A percentile compares a stretch with the other conserved stretches of the same genome.
Conservation (phyloP, 2,888 invertebrate species). For the Eueremaeus valkanovi region DNA sequence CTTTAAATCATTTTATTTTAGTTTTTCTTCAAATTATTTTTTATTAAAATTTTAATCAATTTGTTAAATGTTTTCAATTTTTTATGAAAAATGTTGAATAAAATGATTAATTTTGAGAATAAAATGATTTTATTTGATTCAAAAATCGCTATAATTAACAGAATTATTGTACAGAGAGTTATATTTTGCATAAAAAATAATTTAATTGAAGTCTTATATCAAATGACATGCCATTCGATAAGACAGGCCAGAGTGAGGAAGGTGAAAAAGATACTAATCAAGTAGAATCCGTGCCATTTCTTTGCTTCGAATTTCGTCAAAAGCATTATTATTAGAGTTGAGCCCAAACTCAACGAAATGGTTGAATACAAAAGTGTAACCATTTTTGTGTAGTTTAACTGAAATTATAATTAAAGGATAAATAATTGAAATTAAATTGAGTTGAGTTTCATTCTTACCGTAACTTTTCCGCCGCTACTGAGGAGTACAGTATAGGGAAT, state of each 20-base stretch:
- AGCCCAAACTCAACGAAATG: background rate
- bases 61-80: no score
- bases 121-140: no score
- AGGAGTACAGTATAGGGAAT: constrained; percentile 37
- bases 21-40: no score
- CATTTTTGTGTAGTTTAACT: constrained; percentile 35
- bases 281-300: constrained; percentile 34
- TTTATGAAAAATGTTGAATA: no score
- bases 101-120: no score
- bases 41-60: no score
- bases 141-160: no score
- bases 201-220: no score
- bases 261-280: constrained; percentile 13
- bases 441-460: background rate
- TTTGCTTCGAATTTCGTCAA: constrained; percentile 21
- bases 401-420: background rate
- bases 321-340: constrained; percentile 32
- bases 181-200: no score
- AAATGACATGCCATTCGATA: constrained; percentile 32
- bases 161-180: no score
- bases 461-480: background rate
- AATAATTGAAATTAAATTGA: background rate
- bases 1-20: no score
- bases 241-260: constrained; percentile 32
- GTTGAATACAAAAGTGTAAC: constrained; percentile 27